Evolutionary conservation across 2,797 vertebrate species (phyloP), one percentile per base, ranked within the genome.

Genomic region (Cuniculus paca): DNA sequence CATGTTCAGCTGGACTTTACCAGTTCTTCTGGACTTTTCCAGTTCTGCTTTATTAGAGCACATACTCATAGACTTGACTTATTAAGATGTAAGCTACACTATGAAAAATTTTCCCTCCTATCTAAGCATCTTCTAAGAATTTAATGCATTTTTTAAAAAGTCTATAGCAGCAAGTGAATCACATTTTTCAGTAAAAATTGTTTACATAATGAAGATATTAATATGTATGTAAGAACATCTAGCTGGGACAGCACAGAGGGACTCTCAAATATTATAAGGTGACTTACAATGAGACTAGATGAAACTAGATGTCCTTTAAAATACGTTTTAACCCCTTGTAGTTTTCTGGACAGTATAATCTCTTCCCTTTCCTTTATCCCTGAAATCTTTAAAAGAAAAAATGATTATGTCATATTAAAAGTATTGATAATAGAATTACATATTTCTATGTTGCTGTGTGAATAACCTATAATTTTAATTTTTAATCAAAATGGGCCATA

Each of bases 101-200:
- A 42, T 83, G 72, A 85, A 77, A 26, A n/a, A n/a, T 75, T 2
- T 52, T 22, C 88, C 6, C 68, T 42, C 11, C 4, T 31, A 72
- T 87, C 42, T 36, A 81, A 94, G 36, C 9, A 77, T 87, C 5
- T 95, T 96, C 90, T 93, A 87, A 94, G 65, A 70, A 96, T 77
- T 22, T 79, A 81, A 65, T 50, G 36, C 26, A 65, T 91, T 93
- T 82, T 84, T 26, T 28, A 92, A 95, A 90, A 91, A 78, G 42
- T 70, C 39, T 34, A 26, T 19, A 75, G 45, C 52, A 19, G 3
- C 10, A 88, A 88, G 48, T 22, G 26, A 70, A 68, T 79, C 45
- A 52, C 5, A 13, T 84, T 86, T 88, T 56, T 19, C 14, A 5
- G 72, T 77, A 36, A 95, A 91, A 56, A 63, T 13, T 39, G 11